Conservation (phyloP, 1,140 invertebrate species). For the Trichonephila inaurata region DNA sequence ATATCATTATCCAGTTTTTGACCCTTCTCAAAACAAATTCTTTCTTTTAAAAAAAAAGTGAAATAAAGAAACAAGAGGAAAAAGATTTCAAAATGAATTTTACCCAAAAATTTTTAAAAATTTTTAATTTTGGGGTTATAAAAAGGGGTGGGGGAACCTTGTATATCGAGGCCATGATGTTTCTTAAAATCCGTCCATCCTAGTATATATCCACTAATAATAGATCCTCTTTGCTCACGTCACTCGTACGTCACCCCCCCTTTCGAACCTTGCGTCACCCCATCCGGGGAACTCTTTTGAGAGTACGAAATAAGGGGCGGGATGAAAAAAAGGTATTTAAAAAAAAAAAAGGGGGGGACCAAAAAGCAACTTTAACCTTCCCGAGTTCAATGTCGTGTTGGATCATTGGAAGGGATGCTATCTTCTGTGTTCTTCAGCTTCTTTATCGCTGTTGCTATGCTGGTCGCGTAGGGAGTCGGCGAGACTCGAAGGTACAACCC, state of each 20-base stretch:
- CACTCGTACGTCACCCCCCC: neutral
- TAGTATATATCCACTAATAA: neutral
- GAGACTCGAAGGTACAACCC: neutral
- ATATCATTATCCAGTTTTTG: too few species aligned
- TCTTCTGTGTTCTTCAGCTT: neutral
- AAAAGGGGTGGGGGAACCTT: too few species aligned
- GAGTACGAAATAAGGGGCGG: neutral
- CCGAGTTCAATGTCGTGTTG: conserved; percentile 25
- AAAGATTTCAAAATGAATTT: too few species aligned
- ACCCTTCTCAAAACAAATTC: neutral
- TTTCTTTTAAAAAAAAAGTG: neutral
- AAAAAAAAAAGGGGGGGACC: neutral
- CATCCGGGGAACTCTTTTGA: neutral
- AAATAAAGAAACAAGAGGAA: neutral
- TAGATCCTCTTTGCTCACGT: neutral
- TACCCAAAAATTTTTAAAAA: too few species aligned
- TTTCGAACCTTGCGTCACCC: conserved; percentile 21
- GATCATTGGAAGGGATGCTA: neutral
- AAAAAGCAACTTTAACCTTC: neutral
- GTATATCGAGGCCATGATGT: conserved; percentile 18
- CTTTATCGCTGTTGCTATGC: neutral
- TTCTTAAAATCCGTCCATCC: neutral
- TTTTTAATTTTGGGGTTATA: too few species aligned
- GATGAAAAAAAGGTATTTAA: neutral
- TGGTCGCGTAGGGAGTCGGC: neutral